phyloP scores from a whole-genome alignment of 2,113 vertebrate species.

The Alaudala cheleensis region DNA sequence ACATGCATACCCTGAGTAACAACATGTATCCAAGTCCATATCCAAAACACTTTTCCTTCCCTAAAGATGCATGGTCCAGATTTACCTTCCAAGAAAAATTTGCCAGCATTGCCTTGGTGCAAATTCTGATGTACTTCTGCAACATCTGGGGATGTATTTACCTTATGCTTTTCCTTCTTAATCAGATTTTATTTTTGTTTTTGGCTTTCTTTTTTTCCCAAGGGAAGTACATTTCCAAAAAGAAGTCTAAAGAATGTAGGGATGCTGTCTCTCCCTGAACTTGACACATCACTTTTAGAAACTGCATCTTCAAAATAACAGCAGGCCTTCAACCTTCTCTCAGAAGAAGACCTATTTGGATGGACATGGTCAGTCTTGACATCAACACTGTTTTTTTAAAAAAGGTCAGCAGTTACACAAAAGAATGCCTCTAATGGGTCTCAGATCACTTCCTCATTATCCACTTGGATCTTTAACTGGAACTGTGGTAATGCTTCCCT shows the following conservation, averaged over 20 bases:
- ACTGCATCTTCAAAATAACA: not conserved
- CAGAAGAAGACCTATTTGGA: not conserved
- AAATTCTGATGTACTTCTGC: not conserved
- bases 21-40: accelerated
- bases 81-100: not conserved
- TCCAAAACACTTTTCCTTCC: not conserved
- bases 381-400: not conserved
- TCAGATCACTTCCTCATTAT: not conserved
- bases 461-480: not conserved
- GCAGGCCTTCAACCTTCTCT: not conserved
- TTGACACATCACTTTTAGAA: not conserved
- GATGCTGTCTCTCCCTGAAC: not conserved
- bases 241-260: not conserved
- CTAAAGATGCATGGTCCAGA: not conserved
- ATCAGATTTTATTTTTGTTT: not conserved
- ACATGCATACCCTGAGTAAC: not conserved
- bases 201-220: not conserved
- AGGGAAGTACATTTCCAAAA: not conserved
- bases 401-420: not conserved
- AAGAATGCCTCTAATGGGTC: not conserved
- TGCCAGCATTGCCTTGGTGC: not conserved
- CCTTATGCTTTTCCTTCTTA: not conserved
- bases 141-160: not conserved
- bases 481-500: not conserved
- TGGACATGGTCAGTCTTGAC: not conserved